A percentile compares a stretch with the other conserved stretches of the same genome.
phyloP scores from a whole-genome alignment of 1,140 invertebrate genomes.

The Heliconius hermathena region DNA sequence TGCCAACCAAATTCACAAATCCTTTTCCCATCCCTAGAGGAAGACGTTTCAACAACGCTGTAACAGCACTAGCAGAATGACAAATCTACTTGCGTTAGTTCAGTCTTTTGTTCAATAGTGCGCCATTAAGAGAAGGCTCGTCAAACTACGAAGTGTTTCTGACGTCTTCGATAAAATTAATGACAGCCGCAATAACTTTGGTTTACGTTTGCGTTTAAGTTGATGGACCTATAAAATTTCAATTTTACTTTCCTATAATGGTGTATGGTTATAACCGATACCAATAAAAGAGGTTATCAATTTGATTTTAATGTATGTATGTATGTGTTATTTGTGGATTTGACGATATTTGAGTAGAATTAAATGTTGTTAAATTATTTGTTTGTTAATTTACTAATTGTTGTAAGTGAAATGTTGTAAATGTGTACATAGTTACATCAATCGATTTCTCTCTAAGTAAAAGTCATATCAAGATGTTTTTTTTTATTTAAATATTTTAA shows the following conservation, averaged over 20 bases:
- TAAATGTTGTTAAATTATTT: too few species aligned
- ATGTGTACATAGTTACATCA: too few species aligned
- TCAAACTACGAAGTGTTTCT: constrained; percentile 12
- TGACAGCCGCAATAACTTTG: background rate
- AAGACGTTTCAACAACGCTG: background rate
- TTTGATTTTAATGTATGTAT: too few species aligned
- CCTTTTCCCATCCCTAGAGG: background rate
- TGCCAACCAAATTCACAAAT: background rate
- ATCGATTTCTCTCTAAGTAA: too few species aligned
- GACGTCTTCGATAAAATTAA: constrained; percentile 13
- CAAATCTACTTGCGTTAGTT: constrained; percentile 5
- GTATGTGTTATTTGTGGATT: too few species aligned
- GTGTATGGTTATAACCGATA: too few species aligned
- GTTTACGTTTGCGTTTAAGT: background rate
- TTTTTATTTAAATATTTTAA: too few species aligned
- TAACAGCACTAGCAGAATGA: background rate
- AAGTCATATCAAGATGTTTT: too few species aligned
- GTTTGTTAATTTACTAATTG: too few species aligned
- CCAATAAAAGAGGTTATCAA: too few species aligned
- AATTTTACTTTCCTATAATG: background rate
- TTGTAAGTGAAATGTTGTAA: too few species aligned
- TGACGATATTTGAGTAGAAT: too few species aligned
- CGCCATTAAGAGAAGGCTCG: background rate
- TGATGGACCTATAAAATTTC: background rate
- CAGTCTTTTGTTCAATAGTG: constrained; percentile 9